These are phyloP conservation scores for Hyaena hyaena DNA, from an alignment of 2,113 vertebrate genomes.

Conservation along the genomic window DNA sequence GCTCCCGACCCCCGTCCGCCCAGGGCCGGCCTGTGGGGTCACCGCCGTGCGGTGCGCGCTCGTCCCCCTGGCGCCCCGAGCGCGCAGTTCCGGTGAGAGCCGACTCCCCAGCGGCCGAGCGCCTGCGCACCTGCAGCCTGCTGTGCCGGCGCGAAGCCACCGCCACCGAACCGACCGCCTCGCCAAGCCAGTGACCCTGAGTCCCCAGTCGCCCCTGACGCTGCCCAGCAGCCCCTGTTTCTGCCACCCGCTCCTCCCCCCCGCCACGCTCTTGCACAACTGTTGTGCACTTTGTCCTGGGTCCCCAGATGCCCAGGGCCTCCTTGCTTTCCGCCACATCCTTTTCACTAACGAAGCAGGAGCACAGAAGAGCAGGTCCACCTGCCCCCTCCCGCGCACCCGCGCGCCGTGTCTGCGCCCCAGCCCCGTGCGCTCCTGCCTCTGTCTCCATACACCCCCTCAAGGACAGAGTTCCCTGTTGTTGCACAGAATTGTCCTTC, in stretches of 20 bases:
- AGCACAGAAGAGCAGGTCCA: background rate
- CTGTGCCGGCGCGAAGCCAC: background rate
- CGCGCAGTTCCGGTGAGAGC: background rate
- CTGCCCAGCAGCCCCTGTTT: background rate
- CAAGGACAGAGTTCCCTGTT: background rate
- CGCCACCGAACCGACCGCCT: background rate
- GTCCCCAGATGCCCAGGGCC: background rate
- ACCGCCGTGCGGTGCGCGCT: fast-evolving
- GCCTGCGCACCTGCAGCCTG: background rate
- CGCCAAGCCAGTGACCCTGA: background rate
- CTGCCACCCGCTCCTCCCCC: background rate
- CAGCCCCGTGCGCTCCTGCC: fast-evolving
- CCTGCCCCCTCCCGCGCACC: fast-evolving
- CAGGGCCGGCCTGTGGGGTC: background rate
- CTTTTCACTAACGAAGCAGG: background rate
- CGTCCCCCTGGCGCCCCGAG: background rate
- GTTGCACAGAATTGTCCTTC: background rate
- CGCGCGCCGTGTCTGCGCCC: background rate
- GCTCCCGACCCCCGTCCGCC: too few species aligned
- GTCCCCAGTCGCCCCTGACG: too few species aligned
- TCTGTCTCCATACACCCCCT: background rate
- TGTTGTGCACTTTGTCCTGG: background rate
- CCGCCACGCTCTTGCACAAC: background rate
- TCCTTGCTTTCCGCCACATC: background rate
- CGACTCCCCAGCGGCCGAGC: too few species aligned